Evolutionary conservation across 2,113 vertebrate species (phyloP).

Genomic region (Heterotis niloticus): DNA sequence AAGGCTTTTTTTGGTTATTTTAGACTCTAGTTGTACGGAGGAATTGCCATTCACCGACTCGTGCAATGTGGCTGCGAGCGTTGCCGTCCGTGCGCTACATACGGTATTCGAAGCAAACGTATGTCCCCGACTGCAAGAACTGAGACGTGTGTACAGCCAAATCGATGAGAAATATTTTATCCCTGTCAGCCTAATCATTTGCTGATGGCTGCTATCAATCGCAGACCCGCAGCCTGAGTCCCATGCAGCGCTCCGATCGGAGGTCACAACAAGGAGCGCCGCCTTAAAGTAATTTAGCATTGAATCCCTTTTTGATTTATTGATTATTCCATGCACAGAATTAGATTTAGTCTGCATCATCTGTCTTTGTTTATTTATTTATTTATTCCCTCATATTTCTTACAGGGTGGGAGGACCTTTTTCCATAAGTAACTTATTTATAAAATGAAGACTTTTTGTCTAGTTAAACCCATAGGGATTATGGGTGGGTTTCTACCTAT

Average conservation of each 20-base stretch:
- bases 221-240: background rate
- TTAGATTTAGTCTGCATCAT: slow-evolving; percentile 12
- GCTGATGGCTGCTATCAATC: slow-evolving; percentile 18
- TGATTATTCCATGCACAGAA: slow-evolving; percentile 2
- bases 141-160: background rate
- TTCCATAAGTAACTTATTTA: background rate
- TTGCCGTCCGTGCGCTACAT: too few relatives aligned
- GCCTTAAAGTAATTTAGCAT: background rate
- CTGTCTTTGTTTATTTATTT: slow-evolving; percentile 5
- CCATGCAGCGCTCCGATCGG: background rate
- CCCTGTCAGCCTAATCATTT: slow-evolving; percentile 15
- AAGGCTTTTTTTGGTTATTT: too few relatives aligned
- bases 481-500: too few relatives aligned
- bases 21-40: too few relatives aligned
- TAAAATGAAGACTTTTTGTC: slow-evolving; percentile 4
- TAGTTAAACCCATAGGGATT: background rate
- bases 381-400: slow-evolving; percentile 23
- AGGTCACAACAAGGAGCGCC: background rate
- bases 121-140: background rate
- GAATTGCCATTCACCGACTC: too few relatives aligned
- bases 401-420: background rate
- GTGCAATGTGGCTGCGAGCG: too few relatives aligned
- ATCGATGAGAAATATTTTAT: slow-evolving; percentile 11
- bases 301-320: slow-evolving; percentile 1
- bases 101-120: background rate